These are phyloP conservation scores for Thereva nobilitata DNA, from an alignment of 2,888 invertebrate genomes.

Conservation along the genomic window DNA sequence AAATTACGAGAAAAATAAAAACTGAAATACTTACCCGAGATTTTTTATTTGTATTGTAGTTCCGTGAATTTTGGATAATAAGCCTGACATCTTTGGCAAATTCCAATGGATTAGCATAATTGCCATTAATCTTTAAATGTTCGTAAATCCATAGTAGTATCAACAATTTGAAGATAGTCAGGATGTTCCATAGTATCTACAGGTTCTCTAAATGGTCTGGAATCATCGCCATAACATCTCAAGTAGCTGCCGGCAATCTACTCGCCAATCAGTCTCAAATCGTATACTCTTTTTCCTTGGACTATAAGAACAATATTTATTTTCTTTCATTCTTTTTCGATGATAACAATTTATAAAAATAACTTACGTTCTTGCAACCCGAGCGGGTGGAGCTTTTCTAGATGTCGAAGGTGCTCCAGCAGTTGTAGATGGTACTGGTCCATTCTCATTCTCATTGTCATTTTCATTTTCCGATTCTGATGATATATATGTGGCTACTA, in stretches of 20 bases:
- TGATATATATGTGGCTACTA: conserved; percentile 77
- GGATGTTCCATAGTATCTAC: conserved; percentile 82
- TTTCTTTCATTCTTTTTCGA: neutral
- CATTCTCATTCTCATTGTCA: conserved; percentile 52
- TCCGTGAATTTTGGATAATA: conserved; percentile 88
- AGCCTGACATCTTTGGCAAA: conserved; percentile 83
- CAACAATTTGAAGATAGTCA: conserved; percentile 79
- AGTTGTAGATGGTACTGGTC: conserved; percentile 64
- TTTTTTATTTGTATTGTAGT: conserved; percentile 85
- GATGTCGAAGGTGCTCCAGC: conserved; percentile 52
- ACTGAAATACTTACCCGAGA: conserved; percentile 64
- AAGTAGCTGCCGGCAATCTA: conserved; percentile 69
- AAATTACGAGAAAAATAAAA: conserved; percentile 24
- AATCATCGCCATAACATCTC: conserved; percentile 79
- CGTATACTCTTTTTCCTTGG: conserved; percentile 55
- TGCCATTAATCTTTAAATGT: conserved; percentile 71
- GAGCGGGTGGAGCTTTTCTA: conserved; percentile 5
- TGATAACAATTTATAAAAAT: neutral
- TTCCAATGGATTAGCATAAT: conserved; percentile 74
- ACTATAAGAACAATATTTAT: neutral
- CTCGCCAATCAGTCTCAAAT: conserved; percentile 60
- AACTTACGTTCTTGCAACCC: neutral
- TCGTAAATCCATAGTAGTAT: conserved; percentile 87
- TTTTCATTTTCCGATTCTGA: conserved; percentile 70
- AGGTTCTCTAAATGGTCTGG: conserved; percentile 82